Evolutionary conservation across 2,888 invertebrate species (phyloP), one percentile per base, ranked within the genome.

Genomic region (Xestia rhomboidea): DNA sequence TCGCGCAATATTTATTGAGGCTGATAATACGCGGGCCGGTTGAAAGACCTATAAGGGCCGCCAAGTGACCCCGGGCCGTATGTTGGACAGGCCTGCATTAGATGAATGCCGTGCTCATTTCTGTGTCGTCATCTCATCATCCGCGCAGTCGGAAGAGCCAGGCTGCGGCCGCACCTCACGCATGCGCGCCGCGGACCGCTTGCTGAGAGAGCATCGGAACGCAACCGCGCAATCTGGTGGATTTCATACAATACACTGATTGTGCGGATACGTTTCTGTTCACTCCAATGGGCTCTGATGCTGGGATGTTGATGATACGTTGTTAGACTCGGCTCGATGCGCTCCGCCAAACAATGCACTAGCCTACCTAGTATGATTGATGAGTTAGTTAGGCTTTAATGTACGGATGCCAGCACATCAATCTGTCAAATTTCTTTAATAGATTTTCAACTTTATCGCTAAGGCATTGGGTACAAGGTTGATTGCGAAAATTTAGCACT

Each of bases 131-230:
- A 73, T 49, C 41, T 41, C 46, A 41, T 41, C 80, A 54, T 46
- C 46, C n/a, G 30, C 41, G n/a, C 8, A 64, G 38, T 21, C 27
- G 10, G 18, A 24, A 57, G 18, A n/a, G 18, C 30, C n/a, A 63
- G 51, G 79, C 15, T 46, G 15, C 15, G 18, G 13, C 30, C n/a
- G 24, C 15, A 41, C 18, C 18, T 30, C 49, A 57, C 78, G 74
- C 78, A 81, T 81, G 78, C 78, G 66, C 34, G 27, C 24, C 30
- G 27, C 24, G 1, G 8, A n/a, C 24, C 18, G 0, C 24, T 41
- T 21, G 21, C 6, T 49, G 11, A 60, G 18, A 24, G 18, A 34
- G 8, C 51, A 51, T 68, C 51, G 62, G 7, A 30, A 70, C 30
- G 15, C 15, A 27, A 27, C 5, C 4, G 8, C 57, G 57, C 15